Percentiles rank a stretch among this genome's conserved stretches.
Evolutionary conservation across 2,797 vertebrate genomes (phyloP).

Genomic region (Coracias cyanogaster): DNA sequence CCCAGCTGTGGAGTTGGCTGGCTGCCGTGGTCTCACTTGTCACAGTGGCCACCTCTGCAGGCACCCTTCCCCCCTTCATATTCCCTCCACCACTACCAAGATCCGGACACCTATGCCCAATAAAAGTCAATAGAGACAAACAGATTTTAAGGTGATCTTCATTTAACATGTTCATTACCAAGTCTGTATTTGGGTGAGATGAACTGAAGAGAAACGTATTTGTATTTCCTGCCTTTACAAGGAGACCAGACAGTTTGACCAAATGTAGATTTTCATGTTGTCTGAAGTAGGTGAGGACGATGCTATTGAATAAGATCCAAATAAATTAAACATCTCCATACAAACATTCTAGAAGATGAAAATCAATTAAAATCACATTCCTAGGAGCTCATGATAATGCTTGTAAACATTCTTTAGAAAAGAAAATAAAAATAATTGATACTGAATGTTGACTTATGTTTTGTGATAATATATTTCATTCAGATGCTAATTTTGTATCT

Average conservation of each 20-base stretch:
- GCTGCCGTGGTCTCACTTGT: neutral
- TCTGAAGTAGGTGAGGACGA: neutral
- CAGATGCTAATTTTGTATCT: neutral
- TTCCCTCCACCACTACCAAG: accelerated
- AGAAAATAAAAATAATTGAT: neutral
- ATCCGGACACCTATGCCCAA: neutral
- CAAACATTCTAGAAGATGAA: neutral
- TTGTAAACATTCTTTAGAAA: neutral
- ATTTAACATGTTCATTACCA: neutral
- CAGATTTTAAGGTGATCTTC: neutral
- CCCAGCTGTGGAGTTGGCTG: accelerated
- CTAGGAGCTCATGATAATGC: neutral
- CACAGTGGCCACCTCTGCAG: neutral
- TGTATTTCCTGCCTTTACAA: neutral
- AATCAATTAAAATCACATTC: neutral
- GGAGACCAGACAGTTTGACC: neutral
- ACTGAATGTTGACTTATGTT: neutral
- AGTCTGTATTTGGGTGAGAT: neutral
- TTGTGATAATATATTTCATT: neutral
- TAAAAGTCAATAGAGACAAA: neutral
- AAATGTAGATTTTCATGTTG: neutral
- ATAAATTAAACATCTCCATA: neutral
- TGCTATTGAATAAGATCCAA: accelerated
- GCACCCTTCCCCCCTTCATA: accelerated
- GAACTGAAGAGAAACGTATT: neutral